Evolutionary conservation across 2,113 vertebrate genomes (phyloP).

Genomic region (Hirundichthys speculiger): DNA sequence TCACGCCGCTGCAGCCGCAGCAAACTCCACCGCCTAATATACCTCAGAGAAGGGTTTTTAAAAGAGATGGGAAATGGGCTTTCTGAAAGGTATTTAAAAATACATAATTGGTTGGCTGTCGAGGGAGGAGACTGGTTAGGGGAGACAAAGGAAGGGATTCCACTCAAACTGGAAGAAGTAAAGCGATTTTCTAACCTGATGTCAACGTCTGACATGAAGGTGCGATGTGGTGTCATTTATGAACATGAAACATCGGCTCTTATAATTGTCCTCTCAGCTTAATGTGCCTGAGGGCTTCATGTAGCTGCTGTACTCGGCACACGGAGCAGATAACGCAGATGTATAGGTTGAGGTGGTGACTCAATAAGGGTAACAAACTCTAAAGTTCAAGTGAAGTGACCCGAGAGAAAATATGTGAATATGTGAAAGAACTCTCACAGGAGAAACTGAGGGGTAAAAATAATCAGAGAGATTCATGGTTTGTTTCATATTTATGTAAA

Average conservation of each 20-base stretch:
- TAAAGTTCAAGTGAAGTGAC: no score
- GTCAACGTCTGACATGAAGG: slow-evolving; percentile 34
- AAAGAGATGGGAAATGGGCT: slow-evolving; percentile 29
- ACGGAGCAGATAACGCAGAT: slow-evolving; percentile 9
- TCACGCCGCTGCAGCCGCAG: slow-evolving; percentile 32
- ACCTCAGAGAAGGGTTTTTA: slow-evolving; percentile 37
- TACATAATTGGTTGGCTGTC: slow-evolving; percentile 58
- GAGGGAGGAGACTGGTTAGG: slow-evolving; percentile 31
- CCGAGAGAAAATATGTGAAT: no score
- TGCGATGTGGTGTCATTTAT: slow-evolving; percentile 33
- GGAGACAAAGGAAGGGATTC: neutral
- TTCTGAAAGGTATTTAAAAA: slow-evolving; percentile 48
- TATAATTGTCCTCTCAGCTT: slow-evolving; percentile 29
- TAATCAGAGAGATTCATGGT: no score
- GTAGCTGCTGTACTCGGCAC: slow-evolving; percentile 7
- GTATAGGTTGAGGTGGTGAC: neutral
- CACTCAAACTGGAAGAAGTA: slow-evolving; percentile 41
- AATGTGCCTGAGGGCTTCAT: slow-evolving; percentile 15
- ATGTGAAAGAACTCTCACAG: no score
- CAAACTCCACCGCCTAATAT: slow-evolving; percentile 42
- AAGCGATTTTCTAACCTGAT: slow-evolving; percentile 37
- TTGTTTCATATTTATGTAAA: no score
- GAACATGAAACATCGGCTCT: slow-evolving; percentile 31
- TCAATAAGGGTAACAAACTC: neutral
- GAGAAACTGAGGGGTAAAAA: no score